Evolutionary conservation across 2,888 invertebrate species (phyloP).

Genomic region (Rhogogaster chlorosoma): DNA sequence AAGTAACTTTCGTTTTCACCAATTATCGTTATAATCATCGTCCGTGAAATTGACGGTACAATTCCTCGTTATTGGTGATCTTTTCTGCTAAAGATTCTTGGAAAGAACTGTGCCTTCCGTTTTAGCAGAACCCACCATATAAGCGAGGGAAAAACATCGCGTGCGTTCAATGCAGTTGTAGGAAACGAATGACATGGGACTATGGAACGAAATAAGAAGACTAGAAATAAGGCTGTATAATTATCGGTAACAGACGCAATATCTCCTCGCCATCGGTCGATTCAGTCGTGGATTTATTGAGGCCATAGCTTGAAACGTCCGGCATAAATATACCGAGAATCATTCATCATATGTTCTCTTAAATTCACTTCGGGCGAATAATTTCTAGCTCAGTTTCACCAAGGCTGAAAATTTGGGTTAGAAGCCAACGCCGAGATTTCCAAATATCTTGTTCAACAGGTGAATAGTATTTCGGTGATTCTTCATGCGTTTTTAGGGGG

Average conservation of each 20-base stretch:
- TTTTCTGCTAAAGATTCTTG: background rate
- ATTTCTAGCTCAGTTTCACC: background rate
- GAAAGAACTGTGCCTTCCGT: background rate
- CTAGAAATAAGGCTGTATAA: background rate
- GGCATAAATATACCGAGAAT: background rate
- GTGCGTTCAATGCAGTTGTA: background rate
- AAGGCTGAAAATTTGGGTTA: slow-evolving; percentile 28
- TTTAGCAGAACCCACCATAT: background rate
- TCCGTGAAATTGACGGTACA: slow-evolving; percentile 29
- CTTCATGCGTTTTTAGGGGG: background rate
- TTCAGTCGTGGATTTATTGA: slow-evolving; percentile 70
- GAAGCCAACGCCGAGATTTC: background rate
- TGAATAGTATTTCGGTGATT: background rate
- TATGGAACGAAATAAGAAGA: background rate
- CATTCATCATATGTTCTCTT: background rate
- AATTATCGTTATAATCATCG: slow-evolving; percentile 15
- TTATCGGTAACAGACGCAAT: slow-evolving; percentile 37
- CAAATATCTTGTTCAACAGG: background rate
- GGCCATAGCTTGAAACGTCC: slow-evolving; percentile 56
- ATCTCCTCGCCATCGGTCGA: slow-evolving; percentile 64
- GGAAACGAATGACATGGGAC: background rate
- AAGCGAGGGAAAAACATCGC: background rate
- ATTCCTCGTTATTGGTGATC: background rate
- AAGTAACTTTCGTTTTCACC: slow-evolving; percentile 41
- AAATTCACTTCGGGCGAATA: background rate